Evolutionary conservation across 2,113 vertebrate species (phyloP), one percentile per base, ranked within the genome.

Genomic region (Phalacrocorax aristotelis): DNA sequence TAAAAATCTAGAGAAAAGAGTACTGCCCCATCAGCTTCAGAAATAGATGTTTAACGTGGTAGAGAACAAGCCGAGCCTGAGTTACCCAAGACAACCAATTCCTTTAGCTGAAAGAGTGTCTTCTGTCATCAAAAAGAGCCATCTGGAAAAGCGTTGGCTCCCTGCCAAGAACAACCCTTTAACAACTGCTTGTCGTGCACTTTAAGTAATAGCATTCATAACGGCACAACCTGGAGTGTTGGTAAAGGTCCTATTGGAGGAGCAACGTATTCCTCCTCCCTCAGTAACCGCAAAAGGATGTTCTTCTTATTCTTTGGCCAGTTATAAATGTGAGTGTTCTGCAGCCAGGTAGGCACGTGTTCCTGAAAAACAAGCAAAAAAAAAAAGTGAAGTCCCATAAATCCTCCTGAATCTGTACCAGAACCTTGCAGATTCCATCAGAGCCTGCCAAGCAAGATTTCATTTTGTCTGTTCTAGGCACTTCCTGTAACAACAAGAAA

Each of bases 261-360:
- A 64, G 97, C 97, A 62, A 99, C 95, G 7, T 99, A 99, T 69
- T 99, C 99, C 80, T 99, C 99, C 96, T 99, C 99, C 83, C 99
- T 97, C 77, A 99, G 97, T 71, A 99, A 97, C 55, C 99, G 98
- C 93, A 99, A 83, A 51, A 99, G 98, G 93, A 99, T 98, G 92
- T 99, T 99, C 95, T 98, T 98, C 68, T 97, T 98, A 90, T 99
- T 99, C 62, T 95, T 96, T 10, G 99, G 99, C 99, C 99, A 99
- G 69, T 95, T 98, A 93, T 99, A 99, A 93, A 99, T 94, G 52
- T 98, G 98, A 83, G 99, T 99, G 97, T 98, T 99, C 98, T 98
- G 99, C 44, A 99, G 98, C 99, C 99, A 99, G 97, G 94, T 98
- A 66, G 99, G 99, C 74, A 99, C 98, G 0, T 99, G 98, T 46